Conservation (phyloP, 2,113 vertebrate genomes). For the Pionites leucogaster region DNA sequence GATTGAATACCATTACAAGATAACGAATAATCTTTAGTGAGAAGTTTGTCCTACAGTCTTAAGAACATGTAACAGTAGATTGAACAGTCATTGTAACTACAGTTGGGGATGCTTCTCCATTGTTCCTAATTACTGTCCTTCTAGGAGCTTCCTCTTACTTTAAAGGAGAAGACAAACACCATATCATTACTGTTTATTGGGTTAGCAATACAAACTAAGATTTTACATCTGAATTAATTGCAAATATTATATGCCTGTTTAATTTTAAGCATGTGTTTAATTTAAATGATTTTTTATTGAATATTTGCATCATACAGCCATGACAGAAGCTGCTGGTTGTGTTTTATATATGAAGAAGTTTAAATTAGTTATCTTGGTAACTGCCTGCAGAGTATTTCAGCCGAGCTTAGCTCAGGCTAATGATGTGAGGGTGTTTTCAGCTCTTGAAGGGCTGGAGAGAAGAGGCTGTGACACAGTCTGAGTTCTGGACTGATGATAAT, state of each 20-base stretch:
- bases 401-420: not conserved
- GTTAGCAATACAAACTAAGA: not conserved
- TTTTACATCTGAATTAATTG: not conserved
- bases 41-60: not conserved
- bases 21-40: not conserved
- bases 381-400: not conserved
- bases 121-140: not conserved
- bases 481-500: not conserved
- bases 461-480: not conserved
- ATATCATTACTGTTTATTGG: not conserved
- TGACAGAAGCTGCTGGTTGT: not conserved
- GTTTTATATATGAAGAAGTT: not conserved
- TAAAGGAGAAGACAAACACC: not conserved
- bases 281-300: not conserved
- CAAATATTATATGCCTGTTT: not conserved
- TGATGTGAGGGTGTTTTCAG: not conserved
- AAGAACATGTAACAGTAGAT: not conserved
- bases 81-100: not conserved
- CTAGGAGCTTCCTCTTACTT: not conserved
- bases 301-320: not conserved
- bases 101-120: not conserved
- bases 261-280: not conserved
- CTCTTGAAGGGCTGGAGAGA: not conserved
- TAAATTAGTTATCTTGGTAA: not conserved
- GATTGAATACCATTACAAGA: not conserved